Evolutionary conservation across 2,888 invertebrate species (phyloP), one percentile per base, ranked within the genome.

Genomic region (Apodemia hepburni): DNA sequence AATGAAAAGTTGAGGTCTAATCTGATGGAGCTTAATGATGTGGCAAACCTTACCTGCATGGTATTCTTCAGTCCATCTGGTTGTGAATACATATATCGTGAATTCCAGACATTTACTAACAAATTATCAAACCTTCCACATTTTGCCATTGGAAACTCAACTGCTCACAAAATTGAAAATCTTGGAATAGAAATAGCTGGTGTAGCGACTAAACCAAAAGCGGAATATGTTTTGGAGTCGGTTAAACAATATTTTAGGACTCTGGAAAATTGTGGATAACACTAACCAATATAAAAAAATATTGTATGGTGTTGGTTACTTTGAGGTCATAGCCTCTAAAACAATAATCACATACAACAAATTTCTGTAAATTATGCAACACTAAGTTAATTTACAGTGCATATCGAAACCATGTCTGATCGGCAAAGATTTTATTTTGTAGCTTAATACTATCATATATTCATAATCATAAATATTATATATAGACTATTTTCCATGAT

Each of bases 51-150:
- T 0, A 80, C 80, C 49, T 85, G 87, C 64, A 74, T 90, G 76
- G 87, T 89, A 60, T 90, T 90, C 74, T 91, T 91, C 67, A 89
- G 90, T 65, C 90, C 90, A 0, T 90, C 90, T 0, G 90, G 90
- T 0, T 88, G 87, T 61, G 89, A 90, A 67, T 89, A 90, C 69
- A 81, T 84, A 22, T 80, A 88, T 68, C 72, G 88, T 4, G 84
- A 85, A 68, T 78, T 90, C 35, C 89, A 89, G 70, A 88, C 89
- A 0, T 85, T 89, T 65, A 79, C 71, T 68, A 88, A 87, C 68
- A 74, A 69, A 15, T 78, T 90, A 1, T 79, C 79, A 0, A 69
- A 68, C 47, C 71, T 90, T 9, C 90, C 90, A 1, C 84, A 84
- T 65, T 90, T 90, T 74, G 90, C 90, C 9, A 90, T 90, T 49